These are phyloP conservation scores for Araneus ventricosus DNA, from an alignment of 1,140 invertebrate genomes.

Conservation along the genomic window DNA sequence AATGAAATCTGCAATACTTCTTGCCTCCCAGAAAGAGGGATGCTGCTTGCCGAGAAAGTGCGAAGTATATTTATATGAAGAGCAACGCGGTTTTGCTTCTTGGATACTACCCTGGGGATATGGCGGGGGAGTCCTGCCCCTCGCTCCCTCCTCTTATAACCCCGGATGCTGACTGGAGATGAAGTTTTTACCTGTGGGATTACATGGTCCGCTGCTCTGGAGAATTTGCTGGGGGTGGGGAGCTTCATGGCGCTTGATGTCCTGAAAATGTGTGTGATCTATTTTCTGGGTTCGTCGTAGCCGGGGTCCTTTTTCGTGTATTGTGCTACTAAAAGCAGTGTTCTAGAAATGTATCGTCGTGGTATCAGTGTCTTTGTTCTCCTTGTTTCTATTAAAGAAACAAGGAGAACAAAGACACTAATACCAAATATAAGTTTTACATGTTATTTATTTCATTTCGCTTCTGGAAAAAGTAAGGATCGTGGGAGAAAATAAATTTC, in stretches of 20 bases:
- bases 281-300: background rate
- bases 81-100: constrained; percentile 53
- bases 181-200: constrained; percentile 71
- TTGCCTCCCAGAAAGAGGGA: constrained; percentile 25
- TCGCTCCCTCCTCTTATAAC: constrained; percentile 39
- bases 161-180: constrained; percentile 68
- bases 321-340: background rate
- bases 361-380: no score
- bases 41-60: constrained; percentile 11
- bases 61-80: constrained; percentile 6
- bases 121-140: background rate
- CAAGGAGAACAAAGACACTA: no score
- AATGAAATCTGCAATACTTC: constrained; percentile 59
- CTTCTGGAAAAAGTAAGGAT: no score
- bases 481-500: no score
- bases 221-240: constrained; percentile 8
- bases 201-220: constrained; percentile 34
- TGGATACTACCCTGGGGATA: constrained; percentile 44
- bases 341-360: background rate
- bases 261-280: background rate
- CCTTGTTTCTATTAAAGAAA: no score
- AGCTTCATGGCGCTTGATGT: constrained; percentile 44
- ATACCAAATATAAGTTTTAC: no score
- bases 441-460: no score
- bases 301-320: background rate